Evolutionary conservation across 2,113 vertebrate genomes (phyloP), one percentile per base, ranked within the genome.

Genomic region (Amphiprion ocellaris): DNA sequence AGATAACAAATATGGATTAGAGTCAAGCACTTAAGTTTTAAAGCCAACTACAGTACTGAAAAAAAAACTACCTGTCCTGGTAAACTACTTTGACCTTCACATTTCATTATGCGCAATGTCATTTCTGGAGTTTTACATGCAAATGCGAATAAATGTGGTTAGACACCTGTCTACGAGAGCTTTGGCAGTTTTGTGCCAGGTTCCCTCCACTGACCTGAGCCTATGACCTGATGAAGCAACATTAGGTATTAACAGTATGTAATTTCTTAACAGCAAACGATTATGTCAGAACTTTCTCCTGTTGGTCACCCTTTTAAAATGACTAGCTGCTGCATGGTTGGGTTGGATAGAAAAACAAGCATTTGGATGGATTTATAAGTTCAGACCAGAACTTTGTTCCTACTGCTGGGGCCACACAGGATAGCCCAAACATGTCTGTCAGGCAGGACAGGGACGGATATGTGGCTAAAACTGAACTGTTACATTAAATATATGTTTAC

Each of bases 381-480:
- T 46, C 23, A 81, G 54, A 60, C 55, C 21, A 79, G 16, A 86
- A 23, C 50, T 15, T 39, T 53, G 26, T 23, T 72, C 10, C 53
- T 66, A 41, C 24, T 56, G n/a, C 63, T 58, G 52, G 21, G 56
- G 50, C 55, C 70, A 85, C 59, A 87, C 74, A 82, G 75, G 79
- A 79, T 74, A 72, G 74, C 69, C 76, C 44, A 79, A 72, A 62
- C n/a, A 67, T 26, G 71, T 69, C 63, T 41, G 16, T 61, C 47
- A 64, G 21, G 21, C 11, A 5, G 60, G 50, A 74, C 21, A 73
- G 21, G 9, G 33, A 37, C 44, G 24, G 47, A 28, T 60, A 41
- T 60, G 33, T 60, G 46, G 15, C 58, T 65, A 16, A 56, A 46
- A n/a, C 24, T 56, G 10, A 63, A 26, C 16, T 33, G 26, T 63